phyloP scores from a whole-genome alignment of 2,888 invertebrate species.

The Ectemnius lituratus region DNA sequence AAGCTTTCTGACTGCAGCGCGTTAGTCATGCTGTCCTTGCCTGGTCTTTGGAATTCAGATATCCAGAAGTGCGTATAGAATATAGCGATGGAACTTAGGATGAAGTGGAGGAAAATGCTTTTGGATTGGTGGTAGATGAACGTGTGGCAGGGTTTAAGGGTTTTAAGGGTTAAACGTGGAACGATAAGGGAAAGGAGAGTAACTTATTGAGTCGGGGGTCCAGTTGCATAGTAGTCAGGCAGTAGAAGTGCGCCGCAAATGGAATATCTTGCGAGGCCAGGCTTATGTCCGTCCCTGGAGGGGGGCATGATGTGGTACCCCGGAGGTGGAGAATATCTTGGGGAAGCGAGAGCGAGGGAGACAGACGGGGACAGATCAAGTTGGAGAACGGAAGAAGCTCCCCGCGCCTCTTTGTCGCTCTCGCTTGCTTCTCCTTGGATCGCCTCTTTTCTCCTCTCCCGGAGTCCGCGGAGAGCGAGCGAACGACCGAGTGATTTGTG shows the following conservation, averaged over 20 bases:
- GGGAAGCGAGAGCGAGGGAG: slow-evolving; percentile 22
- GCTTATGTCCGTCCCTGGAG: slow-evolving; percentile 37
- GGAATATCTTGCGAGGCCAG: slow-evolving; percentile 53
- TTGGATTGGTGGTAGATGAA: too few species aligned
- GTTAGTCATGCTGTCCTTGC: too few species aligned
- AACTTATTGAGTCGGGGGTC: slow-evolving; percentile 53
- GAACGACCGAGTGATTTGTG: slow-evolving; percentile 75
- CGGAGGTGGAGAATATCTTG: slow-evolving; percentile 26
- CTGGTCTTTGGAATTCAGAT: too few species aligned
- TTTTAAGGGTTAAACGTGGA: slow-evolving; percentile 27
- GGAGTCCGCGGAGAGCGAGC: slow-evolving; percentile 40
- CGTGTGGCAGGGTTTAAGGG: too few species aligned
- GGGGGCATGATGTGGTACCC: slow-evolving; percentile 25
- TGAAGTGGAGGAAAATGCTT: too few species aligned
- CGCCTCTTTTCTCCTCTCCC: slow-evolving; percentile 38
- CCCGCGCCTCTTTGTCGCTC: background rate
- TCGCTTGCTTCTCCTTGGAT: too few species aligned
- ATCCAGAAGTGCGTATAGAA: too few species aligned
- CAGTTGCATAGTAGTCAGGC: slow-evolving; percentile 48
- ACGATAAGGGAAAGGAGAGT: slow-evolving; percentile 56
- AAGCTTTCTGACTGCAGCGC: too few species aligned
- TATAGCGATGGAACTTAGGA: too few species aligned
- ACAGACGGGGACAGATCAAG: slow-evolving; percentile 19
- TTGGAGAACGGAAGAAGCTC: slow-evolving; percentile 17
- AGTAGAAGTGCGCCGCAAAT: slow-evolving; percentile 51